Base-by-base conservation (phyloP, 1,140 invertebrate genomes). In the Pentalonia nigronervosa region DNA sequence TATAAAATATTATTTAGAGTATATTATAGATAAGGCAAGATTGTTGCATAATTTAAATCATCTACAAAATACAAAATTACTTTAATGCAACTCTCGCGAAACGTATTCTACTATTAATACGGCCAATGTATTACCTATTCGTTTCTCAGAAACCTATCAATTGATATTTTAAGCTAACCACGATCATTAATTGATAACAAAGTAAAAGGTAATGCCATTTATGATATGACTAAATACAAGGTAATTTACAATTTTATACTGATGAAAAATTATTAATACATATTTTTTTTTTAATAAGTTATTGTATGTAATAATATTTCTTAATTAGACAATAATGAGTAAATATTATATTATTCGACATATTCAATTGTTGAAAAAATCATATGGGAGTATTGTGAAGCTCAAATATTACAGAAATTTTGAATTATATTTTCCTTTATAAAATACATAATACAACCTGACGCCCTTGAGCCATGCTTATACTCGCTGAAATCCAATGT, bases 381-480 rank as follows among this genome's bases (percentile, higher is more conserved):
- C 1, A 86, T 47, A 45, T 45, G 36, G 23, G 8, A 84, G 7
- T 25, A 84, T 86, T 86, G 45, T 20, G 20, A n/a, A 34, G 48
- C 48, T 45, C 41, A 34, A 34, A 88, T n/a, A 48, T 88, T 48
- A 86, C 86, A 88, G 48, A 2, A 88, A 56, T 89, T 50, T 89
- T 34, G n/a, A 89, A 89, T 53, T 36, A 89, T 89, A 89, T 89
- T 56, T n/a, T 89, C 45, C 20, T 50, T 89, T 53, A 25, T 53
- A 21, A 53, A 89, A 53, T 48, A 81, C 36, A 87, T 87, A 56
- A 34, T 88, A 53, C 17, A 88, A 89, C 48, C 23, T 21, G 87
- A 56, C 34, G 87, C 87, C 87, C 87, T 89, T 89, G 87, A 89
- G 50, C 47, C 87, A 48, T 48, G 48, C 41, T 41, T 41, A 41